Evolutionary conservation across 1,140 invertebrate species (phyloP), one percentile per base, ranked within the genome.

Genomic region (Lepidurus couesii): DNA sequence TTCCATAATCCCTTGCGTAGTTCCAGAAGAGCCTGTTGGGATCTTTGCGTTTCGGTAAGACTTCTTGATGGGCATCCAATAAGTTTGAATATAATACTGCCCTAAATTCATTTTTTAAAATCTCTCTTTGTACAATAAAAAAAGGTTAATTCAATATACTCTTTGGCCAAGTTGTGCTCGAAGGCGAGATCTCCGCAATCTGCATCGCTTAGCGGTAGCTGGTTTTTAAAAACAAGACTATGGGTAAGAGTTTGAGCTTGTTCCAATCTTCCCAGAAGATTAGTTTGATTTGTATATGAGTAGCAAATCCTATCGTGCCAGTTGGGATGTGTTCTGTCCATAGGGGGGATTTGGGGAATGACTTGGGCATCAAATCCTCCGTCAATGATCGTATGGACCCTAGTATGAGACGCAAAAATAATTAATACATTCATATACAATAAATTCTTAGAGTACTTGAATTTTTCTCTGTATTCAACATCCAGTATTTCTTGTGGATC

Each of bases 201-300:
- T 78, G 85, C 75, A 74, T 92, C 86, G 80, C 84, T 86, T 7
- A 88, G 84, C 24, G 92, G 92, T 43, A 93, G 84, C 79, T 84
- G 86, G 47, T 78, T 73, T 80, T 89, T 84, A 45, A 92, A 84
- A 83, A 89, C 84, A 21, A 94, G 84, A 16, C 91, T 89, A 83
- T 94, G 94, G n/a, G 91, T 92, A 7, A 95, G 84, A 24, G 90
- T 84, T 85, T 90, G 87, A 16, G 92, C 92, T 87, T 95, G 93
- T 1, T 86, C 82, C 44, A 92, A 81, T 11, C 93, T 93, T 84
- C 90, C 88, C 73, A 93, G 82, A 6, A 94, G 84, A 26, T 92
- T 88, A 86, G 89, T 90, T 78, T 86, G 84, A 80, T 90, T 87
- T 78, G 86, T 86, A 81, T 89, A 88, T 0, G 87, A 85, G 43